Conservation (phyloP, 2,113 vertebrate species). For the Chamaetylas fuelleborni region DNA sequence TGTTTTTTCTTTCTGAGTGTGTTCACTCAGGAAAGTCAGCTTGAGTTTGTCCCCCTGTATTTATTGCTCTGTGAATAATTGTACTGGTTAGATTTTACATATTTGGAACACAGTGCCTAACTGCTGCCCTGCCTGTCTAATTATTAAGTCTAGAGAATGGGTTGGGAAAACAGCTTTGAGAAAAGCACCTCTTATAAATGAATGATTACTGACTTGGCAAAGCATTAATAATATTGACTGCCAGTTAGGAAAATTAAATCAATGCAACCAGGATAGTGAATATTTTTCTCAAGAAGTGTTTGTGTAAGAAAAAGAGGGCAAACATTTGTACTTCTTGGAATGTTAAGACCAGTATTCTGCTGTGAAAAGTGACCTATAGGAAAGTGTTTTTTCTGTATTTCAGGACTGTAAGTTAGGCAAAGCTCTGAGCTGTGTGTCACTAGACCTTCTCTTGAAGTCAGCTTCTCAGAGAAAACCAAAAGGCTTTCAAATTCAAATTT, state of each 20-base stretch:
- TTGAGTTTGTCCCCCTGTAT: neutral
- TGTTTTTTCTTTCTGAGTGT: neutral
- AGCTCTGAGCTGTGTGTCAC: neutral
- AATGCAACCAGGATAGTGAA: neutral
- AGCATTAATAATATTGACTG: conserved; percentile 26
- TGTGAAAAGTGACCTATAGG: neutral
- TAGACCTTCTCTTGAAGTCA: neutral
- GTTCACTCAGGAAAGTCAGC: neutral
- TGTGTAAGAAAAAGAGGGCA: neutral
- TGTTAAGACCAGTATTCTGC: neutral
- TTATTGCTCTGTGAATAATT: conserved; percentile 14
- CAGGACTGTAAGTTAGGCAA: neutral
- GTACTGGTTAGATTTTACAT: neutral
- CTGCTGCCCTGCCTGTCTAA: conserved; percentile 37
- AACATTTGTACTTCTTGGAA: neutral
- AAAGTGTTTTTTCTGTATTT: accelerated
- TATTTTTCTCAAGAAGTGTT: neutral
- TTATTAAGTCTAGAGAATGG: neutral
- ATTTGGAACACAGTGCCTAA: neutral
- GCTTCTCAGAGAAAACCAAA: neutral
- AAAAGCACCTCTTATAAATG: neutral
- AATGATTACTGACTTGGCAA: conserved; percentile 10
- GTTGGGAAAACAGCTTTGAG: neutral
- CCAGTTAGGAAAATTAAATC: conserved; percentile 15
- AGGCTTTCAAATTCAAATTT: neutral